Percentiles rank a stretch among this genome's conserved stretches.
phyloP scores from a whole-genome alignment of 2,888 invertebrate genomes.

The Sinotaia quadrata region DNA sequence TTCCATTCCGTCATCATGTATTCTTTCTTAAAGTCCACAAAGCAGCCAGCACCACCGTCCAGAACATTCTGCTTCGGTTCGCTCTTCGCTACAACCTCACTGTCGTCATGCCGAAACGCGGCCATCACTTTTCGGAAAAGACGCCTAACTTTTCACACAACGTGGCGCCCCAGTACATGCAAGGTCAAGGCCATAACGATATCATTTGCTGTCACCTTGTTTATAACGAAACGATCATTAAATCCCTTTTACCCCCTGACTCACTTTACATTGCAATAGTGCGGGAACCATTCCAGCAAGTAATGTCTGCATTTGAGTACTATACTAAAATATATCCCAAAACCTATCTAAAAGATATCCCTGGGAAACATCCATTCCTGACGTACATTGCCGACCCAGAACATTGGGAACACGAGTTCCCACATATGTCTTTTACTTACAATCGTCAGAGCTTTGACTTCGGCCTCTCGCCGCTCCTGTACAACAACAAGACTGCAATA shows the following conservation, averaged over 20 bases:
- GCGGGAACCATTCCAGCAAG: conserved; percentile 47
- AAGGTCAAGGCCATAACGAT: conserved; percentile 37
- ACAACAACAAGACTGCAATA: conserved; percentile 29
- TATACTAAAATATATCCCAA: conserved; percentile 37
- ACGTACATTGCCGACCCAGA: conserved; percentile 41
- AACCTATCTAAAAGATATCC: conserved; percentile 35
- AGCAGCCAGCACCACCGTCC: conserved; percentile 31
- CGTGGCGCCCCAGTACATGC: neutral
- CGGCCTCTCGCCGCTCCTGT: conserved; percentile 14
- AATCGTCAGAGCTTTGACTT: conserved; percentile 47
- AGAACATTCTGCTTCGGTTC: conserved; percentile 32
- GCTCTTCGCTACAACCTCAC: conserved; percentile 28
- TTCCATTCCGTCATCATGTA: neutral
- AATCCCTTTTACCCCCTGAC: conserved; percentile 40
- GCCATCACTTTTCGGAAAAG: conserved; percentile 7
- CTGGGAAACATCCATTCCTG: conserved; percentile 33
- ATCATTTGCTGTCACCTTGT: conserved; percentile 54
- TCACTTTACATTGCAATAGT: conserved; percentile 48
- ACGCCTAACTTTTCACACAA: conserved; percentile 12
- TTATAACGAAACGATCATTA: conserved; percentile 40
- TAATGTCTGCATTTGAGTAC: conserved; percentile 45
- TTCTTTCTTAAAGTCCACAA: conserved; percentile 37
- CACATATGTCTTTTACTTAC: conserved; percentile 38
- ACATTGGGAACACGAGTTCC: conserved; percentile 40
- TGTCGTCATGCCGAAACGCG: conserved; percentile 23